Percentiles rank a stretch among this genome's conserved stretches.
Evolutionary conservation across 2,113 vertebrate species (phyloP).

Genomic region (Gymnarchus niloticus): DNA sequence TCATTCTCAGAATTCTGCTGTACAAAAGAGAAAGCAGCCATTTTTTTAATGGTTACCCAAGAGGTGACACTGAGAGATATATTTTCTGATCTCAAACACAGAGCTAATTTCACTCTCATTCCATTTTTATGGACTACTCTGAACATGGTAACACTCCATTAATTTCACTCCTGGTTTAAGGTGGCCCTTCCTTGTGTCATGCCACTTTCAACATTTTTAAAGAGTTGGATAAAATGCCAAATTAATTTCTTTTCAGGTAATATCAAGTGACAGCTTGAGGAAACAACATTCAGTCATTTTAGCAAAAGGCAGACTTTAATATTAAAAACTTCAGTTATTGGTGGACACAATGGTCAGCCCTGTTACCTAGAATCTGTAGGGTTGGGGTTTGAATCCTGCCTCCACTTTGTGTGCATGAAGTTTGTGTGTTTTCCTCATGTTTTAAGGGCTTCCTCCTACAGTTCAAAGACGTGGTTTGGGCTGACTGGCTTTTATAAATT

Average conservation of each 20-base stretch:
- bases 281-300: not conserved
- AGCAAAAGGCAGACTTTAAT: too few species aligned
- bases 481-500: too few species aligned
- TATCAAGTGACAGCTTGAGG: not conserved
- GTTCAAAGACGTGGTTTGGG: too few species aligned
- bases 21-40: not conserved
- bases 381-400: too few species aligned
- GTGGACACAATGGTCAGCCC: too few species aligned
- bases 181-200: not conserved
- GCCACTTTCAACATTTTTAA: not conserved
- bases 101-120: not conserved
- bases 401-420: too few species aligned
- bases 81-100: not conserved
- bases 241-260: not conserved
- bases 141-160: not conserved
- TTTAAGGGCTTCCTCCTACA: too few species aligned
- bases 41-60: not conserved
- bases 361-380: too few species aligned
- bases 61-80: not conserved
- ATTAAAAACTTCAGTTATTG: too few species aligned
- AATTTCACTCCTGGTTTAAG: not conserved
- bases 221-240: not conserved
- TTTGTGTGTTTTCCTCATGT: too few species aligned
- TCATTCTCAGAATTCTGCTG: conserved; percentile 16
- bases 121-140: not conserved